Base-by-base conservation (phyloP, 1,140 invertebrate genomes). In the Diachasma alloeum region DNA sequence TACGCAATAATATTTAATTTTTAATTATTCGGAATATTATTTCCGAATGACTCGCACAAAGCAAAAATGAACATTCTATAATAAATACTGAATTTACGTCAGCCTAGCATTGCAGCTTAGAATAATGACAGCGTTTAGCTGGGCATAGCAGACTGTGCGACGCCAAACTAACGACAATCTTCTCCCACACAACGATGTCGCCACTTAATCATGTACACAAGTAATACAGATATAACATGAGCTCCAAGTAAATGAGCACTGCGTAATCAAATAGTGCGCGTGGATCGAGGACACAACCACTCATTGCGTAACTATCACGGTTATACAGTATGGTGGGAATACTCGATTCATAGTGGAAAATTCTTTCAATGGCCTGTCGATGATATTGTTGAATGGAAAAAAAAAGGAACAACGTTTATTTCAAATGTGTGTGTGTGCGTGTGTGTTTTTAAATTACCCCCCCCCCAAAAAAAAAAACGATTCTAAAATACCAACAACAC, bases 81-180 rank as follows among this genome's bases (percentile, higher is more conserved):
- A 10, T 37, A 72, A 72, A 44, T 72, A 19, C 39, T 15, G 26
- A 44, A 56, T 76, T 37, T 48, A 59, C 59, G 74, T 37, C 63
- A 44, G 53, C 24, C 22, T 19, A 22, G 15, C 9, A 63, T 63
- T 63, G 24, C 19, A 63, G 11, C 59, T 24, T 22, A 26, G 24
- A 63, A 63, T 63, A 63, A 63, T 63, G 24, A 26, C 19, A 19
- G 24, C 59, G 24, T 19, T 63, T 1, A 63, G 59, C 19, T 26
- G 8, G 19, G 31, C 44, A 48, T 74, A 67, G 63, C 75, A 79
- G 78, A 79, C 78, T 76, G 78, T 79, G 31, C 46, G 78, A 73
- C 78, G 78, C 78, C 78, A 74, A 75, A 66, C 39, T 39, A 46
- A 66, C 69, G 77, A 72, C 73, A 75, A 79, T 79, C 59, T 76